Base-by-base conservation (phyloP, 2,888 invertebrate species). In the Torymus texanus region DNA sequence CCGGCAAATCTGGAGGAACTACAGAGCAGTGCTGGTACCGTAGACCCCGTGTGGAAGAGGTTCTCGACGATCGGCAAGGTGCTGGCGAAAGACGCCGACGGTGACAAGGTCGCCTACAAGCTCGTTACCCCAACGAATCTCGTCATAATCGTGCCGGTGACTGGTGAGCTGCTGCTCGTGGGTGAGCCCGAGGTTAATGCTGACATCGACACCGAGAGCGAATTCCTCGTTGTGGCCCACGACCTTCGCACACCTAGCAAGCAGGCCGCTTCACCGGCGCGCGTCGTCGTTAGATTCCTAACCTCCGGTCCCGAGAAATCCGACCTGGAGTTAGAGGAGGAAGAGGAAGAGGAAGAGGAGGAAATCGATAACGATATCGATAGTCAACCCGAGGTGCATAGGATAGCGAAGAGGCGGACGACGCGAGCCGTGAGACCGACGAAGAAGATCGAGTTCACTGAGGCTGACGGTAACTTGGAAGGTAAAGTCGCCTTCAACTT, bases 361-460 rank as follows among this genome's bases (percentile, higher is more conserved):
- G 21, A n/a, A 5, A 71, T 75, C 8, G 55, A 61, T n/a, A 29
- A 67, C 1, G 68, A 74, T 8, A 41, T 41, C 8, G 41, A n/a
- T 58, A 75, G n/a, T 72, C 72, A 1, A 12, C 85, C 85, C n/a
- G 85, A 86, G 61, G 85, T 86, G 0, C 90, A 86, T 86, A 91
- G 86, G 88, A 91, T 87, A 89, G 91, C 84, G 91, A 93, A 89
- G 78, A 83, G 89, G 29, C 79, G 88, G 12, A 88, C 97, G 2
- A 97, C 97, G 51, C 93, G 97, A 73, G 97, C 97, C 5, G 97
- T 97, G n/a, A 92, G 97, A 74, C 97, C 97, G n/a, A 97, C 97
- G 2, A 97, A 97, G 91, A 94, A 97, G 84, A 96, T 97, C 83
- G 97, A 97, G 87, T 97, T 97, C 88, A 95, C 96, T 0, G 97